Evolutionary conservation across 2,888 invertebrate species (phyloP).

Genomic region (Eretmocerus hayati): DNA sequence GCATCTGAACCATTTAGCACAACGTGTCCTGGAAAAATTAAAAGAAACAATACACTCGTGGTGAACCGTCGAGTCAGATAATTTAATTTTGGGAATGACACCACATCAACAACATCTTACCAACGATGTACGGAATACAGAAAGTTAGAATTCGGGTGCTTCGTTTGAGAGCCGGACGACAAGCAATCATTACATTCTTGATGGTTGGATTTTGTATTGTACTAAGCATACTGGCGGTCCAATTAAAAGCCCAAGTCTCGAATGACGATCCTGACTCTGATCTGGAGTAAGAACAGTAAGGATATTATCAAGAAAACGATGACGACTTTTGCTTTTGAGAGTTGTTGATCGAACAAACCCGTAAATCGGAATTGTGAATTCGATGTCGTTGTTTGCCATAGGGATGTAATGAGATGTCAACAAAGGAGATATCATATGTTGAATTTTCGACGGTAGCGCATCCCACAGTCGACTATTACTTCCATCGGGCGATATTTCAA

Average conservation of each 20-base stretch:
- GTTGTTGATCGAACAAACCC: conserved; percentile 36
- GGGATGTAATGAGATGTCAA: conserved; percentile 57
- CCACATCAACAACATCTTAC: too few species aligned
- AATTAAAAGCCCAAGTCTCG: conserved; percentile 70
- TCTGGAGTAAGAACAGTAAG: too few species aligned
- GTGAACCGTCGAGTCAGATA: neutral
- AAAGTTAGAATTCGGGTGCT: conserved; percentile 65
- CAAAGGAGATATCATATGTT: conserved; percentile 70
- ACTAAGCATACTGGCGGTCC: conserved; percentile 65
- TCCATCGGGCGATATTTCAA: conserved; percentile 61
- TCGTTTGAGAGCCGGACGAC: conserved; percentile 68
- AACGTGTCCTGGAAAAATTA: conserved; percentile 42
- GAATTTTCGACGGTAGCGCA: conserved; percentile 62
- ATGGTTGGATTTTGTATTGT: conserved; percentile 56
- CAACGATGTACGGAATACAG: conserved; percentile 67
- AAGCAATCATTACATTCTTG: conserved; percentile 59
- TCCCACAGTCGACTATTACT: conserved; percentile 62
- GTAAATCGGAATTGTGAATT: conserved; percentile 44
- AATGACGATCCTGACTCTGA: conserved; percentile 62
- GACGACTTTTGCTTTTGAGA: too few species aligned
- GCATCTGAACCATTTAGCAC: conserved; percentile 45
- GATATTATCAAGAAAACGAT: too few species aligned
- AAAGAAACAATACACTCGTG: neutral
- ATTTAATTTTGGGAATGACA: too few species aligned
- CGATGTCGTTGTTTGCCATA: conserved; percentile 28